Evolutionary conservation across 30 jellyfish, hydroid and myxozoan genomes (phyloP).

Genomic region (Cassiopea xamachana): DNA sequence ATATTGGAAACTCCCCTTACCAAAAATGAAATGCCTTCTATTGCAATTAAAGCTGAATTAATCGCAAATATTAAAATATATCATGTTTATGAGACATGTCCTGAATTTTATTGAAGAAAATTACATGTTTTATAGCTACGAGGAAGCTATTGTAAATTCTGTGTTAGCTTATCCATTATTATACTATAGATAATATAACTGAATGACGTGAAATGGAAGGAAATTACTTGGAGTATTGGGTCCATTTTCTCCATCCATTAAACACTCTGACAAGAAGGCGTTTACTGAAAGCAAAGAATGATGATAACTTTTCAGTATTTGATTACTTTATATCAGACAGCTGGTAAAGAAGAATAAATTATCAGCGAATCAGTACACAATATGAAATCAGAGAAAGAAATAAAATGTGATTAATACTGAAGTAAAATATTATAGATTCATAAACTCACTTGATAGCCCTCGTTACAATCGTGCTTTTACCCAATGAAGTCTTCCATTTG

Average conservation of each 20-base stretch:
- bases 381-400: not conserved
- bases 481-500: conserved; percentile 34
- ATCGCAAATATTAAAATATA: no score
- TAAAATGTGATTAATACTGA: not conserved
- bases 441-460: conserved; percentile 50
- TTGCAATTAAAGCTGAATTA: no score
- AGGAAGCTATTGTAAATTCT: no score
- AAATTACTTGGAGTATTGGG: conserved; percentile 46
- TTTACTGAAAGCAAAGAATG: conserved; percentile 23
- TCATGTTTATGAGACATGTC: no score
- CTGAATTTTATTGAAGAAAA: no score
- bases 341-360: not conserved
- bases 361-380: not conserved
- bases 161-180: no score
- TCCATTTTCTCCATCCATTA: conserved; percentile 58
- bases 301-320: no score
- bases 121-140: no score
- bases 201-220: not conserved
- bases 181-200: no score
- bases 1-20: no score
- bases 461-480: conserved; percentile 17
- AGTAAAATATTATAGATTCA: not conserved
- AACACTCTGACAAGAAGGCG: conserved; percentile 43
- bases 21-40: no score
- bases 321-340: not conserved